Evolutionary conservation across 2,888 invertebrate genomes (phyloP).

Genomic region (Apantesis nais): DNA sequence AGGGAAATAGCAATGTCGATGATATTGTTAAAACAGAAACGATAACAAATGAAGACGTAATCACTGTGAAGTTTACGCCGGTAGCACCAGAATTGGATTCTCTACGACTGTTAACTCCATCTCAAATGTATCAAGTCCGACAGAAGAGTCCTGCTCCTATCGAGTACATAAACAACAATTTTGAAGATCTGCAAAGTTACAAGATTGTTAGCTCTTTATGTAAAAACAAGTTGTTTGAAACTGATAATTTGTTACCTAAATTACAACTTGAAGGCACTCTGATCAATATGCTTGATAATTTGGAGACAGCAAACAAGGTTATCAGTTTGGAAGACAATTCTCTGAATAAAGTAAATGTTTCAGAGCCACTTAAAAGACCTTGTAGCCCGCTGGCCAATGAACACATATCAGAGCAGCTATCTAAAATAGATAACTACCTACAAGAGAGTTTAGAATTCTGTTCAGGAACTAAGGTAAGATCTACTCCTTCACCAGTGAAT

Average conservation of each 20-base stretch:
- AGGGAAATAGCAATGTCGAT: conserved; percentile 70
- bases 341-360: conserved; percentile 41
- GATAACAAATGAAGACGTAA: conserved; percentile 77
- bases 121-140: conserved; percentile 48
- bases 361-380: conserved; percentile 54
- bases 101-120: conserved; percentile 60
- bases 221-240: conserved; percentile 65
- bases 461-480: conserved; percentile 51
- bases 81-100: conserved; percentile 71
- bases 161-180: conserved; percentile 69
- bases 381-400: conserved; percentile 72
- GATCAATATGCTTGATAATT: conserved; percentile 41
- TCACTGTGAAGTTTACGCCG: conserved; percentile 79
- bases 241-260: conserved; percentile 34
- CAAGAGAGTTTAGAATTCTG: conserved; percentile 76
- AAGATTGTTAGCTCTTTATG: conserved; percentile 78
- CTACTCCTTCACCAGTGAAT: conserved; percentile 40
- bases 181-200: conserved; percentile 78
- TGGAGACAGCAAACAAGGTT: conserved; percentile 53
- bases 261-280: conserved; percentile 20
- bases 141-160: conserved; percentile 62
- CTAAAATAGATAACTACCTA: conserved; percentile 76
- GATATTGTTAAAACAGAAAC: conserved; percentile 79
- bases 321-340: conserved; percentile 48
- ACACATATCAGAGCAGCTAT: conserved; percentile 72